Base-by-base conservation (phyloP, 2,113 vertebrate species). In the Limanda limanda region DNA sequence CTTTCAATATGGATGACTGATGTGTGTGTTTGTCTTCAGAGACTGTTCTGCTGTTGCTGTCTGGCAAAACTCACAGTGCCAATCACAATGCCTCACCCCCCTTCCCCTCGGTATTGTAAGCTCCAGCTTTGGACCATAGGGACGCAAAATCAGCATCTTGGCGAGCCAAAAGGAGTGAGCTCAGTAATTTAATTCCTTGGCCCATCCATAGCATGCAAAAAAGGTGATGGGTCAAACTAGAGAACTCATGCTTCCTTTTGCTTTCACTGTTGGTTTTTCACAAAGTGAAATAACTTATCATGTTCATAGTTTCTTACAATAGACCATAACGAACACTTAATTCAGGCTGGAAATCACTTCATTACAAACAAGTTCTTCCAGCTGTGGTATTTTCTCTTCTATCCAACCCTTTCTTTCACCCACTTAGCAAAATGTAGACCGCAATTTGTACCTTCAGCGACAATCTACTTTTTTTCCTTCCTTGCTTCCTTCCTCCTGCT, bases 1-100 rank as follows among this genome's bases (percentile, higher is more conserved):
- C 64, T 62, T 81, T 82, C 74, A 78, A 61, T 73, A 54, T 66
- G 59, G 23, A 83, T 74, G 68, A 88, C 27, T 66, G 86, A 88
- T 78, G 78, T 76, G 71, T 75, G 78, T 71, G 51, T 88, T 82
- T 65, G 47, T 37, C 75, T 71, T 81, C 48, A 40, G 74, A 83
- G 76, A 77, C 51, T 35, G 37, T 7, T 35, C 62, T 71, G 65
- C 77, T 75, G 74, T 72, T 85, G 66, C 79, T 68, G 56, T 79
- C 62, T 25, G 37, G 47, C 67, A 66, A 65, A 64, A 79, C 76
- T 78, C 74, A 74, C 52, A 76, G 42, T 69, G 69, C 62, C n/a
- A 45, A 47, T 51, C 47, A 51, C 47, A 51, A 51, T 42, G 40
- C 40, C 1, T 42, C 10, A 13, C 40, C 47, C 47, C 45, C 54